phyloP scores from a whole-genome alignment of 2,888 invertebrate genomes.

The Drosophila tripunctata region DNA sequence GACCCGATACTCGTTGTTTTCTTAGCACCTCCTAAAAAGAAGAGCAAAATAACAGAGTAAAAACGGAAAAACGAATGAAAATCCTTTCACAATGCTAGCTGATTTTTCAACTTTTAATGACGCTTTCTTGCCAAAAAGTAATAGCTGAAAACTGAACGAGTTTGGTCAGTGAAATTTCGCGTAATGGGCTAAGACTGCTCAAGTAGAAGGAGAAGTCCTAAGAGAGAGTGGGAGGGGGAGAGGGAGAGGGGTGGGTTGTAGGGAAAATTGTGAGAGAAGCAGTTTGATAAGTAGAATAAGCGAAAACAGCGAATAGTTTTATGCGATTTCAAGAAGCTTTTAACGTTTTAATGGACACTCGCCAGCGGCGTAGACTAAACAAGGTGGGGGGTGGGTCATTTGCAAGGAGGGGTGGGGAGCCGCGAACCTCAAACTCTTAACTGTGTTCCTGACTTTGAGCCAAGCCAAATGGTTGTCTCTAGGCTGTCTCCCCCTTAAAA shows the following conservation, averaged over 20 bases:
- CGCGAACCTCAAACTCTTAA: background rate
- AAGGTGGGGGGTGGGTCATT: background rate
- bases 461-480: conserved; percentile 3
- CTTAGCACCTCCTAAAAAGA: conserved; percentile 6
- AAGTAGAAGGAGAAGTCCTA: background rate
- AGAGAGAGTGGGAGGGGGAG: background rate
- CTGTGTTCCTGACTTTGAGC: background rate
- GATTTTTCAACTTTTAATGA: conserved; percentile 78
- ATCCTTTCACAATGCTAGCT: conserved; percentile 53
- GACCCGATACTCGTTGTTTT: no score
- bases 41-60: background rate
- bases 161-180: background rate
- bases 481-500: conserved; percentile 13
- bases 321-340: conserved; percentile 78
- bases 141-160: conserved; percentile 29
- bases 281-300: conserved; percentile 7
- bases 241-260: background rate
- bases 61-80: conserved; percentile 15
- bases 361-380: conserved; percentile 15
- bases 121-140: conserved; percentile 47
- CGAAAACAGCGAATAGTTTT: conserved; percentile 58
- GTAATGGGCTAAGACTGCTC: background rate
- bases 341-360: conserved; percentile 76
- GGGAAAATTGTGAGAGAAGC: background rate
- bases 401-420: background rate